These are phyloP conservation scores for Lophura swinhoii DNA, from an alignment of 2,797 vertebrate genomes.

Conservation along the genomic window DNA sequence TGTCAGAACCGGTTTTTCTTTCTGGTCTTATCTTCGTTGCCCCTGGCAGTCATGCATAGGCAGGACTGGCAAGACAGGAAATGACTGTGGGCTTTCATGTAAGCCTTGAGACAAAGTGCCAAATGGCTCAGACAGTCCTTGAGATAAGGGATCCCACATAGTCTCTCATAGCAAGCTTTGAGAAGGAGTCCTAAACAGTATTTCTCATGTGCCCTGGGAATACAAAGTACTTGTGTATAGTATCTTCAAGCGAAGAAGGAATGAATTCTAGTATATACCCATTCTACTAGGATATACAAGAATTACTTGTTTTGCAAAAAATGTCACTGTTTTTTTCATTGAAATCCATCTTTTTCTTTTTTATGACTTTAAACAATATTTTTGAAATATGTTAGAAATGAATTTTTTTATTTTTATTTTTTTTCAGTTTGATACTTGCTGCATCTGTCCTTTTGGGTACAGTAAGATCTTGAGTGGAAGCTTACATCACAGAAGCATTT, in stretches of 20 bases:
- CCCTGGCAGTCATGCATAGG: too few relatives aligned
- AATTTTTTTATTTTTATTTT: too few relatives aligned
- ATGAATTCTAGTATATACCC: background rate
- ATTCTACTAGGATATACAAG: background rate
- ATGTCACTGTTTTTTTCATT: background rate
- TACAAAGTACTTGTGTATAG: background rate
- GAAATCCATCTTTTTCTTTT: background rate
- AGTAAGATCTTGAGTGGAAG: background rate
- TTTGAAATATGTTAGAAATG: background rate
- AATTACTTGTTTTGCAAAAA: background rate
- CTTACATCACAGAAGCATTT: background rate
- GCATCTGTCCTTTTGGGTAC: background rate
- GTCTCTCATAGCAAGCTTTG: too few relatives aligned
- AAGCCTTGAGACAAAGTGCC: too few relatives aligned
- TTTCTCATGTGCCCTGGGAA: too few relatives aligned
- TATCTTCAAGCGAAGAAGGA: background rate
- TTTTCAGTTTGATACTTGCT: background rate
- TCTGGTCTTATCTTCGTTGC: too few relatives aligned
- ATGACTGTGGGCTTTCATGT: too few relatives aligned
- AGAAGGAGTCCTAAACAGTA: too few relatives aligned
- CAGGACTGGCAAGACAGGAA: too few relatives aligned
- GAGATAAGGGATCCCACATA: too few relatives aligned
- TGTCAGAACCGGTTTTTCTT: too few relatives aligned
- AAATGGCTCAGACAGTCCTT: too few relatives aligned
- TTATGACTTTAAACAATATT: background rate